These are phyloP conservation scores for Cotesia glomerata DNA, from an alignment of 1,140 invertebrate species.

Conservation along the genomic window DNA sequence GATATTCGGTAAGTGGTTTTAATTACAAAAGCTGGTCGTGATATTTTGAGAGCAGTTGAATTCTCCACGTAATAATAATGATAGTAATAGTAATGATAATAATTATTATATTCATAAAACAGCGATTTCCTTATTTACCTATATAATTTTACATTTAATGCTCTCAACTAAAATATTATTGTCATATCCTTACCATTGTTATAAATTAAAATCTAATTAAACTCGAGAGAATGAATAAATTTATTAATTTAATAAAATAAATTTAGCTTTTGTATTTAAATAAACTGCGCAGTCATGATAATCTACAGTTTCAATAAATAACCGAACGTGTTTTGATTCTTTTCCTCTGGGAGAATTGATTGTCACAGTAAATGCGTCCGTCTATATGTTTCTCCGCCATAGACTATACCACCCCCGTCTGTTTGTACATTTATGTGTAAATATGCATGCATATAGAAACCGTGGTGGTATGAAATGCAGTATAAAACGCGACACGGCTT, in stretches of 20 bases:
- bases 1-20: too few species aligned
- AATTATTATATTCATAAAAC: too few species aligned
- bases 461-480: background rate
- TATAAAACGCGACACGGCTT: conserved; percentile 33
- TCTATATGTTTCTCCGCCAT: background rate
- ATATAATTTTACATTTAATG: background rate
- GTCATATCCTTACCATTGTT: background rate
- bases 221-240: background rate
- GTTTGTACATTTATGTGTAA: background rate
- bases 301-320: background rate
- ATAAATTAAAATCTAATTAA: conserved; percentile 14
- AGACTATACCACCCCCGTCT: background rate
- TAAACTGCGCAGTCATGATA: conserved; percentile 10
- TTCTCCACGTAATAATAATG: too few species aligned
- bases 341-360: background rate
- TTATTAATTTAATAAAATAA: background rate
- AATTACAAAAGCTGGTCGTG: too few species aligned
- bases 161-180: background rate
- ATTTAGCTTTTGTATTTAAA: background rate
- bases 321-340: background rate
- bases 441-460: background rate
- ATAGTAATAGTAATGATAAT: too few species aligned
- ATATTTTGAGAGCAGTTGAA: too few species aligned
- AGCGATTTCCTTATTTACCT: background rate
- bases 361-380: background rate